phyloP scores from a whole-genome alignment of 1,140 invertebrate species.

The Phocides pigmalion region DNA sequence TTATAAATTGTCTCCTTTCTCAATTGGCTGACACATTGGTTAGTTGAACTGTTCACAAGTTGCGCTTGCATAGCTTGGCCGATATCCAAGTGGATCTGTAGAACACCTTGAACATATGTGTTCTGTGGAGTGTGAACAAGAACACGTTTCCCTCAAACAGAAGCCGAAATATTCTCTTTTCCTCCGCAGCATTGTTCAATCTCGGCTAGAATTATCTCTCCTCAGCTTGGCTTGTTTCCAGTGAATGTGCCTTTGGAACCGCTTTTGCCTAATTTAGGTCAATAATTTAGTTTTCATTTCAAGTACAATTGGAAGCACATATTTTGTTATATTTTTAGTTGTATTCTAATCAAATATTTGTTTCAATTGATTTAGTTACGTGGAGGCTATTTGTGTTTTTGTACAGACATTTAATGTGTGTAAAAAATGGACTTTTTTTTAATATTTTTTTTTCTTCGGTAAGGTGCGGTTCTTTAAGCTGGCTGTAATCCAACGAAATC shows the following conservation, averaged over 20 bases:
- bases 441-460: too few species aligned
- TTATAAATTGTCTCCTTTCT: neutral
- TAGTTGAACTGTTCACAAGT: constrained; percentile 12
- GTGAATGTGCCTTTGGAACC: neutral
- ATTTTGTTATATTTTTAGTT: too few species aligned
- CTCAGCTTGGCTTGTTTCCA: constrained; percentile 5
- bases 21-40: neutral
- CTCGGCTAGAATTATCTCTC: constrained; percentile 1
- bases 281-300: neutral
- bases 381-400: neutral
- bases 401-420: too few species aligned
- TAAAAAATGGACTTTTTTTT: too few species aligned
- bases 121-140: constrained; percentile 6
- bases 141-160: constrained; percentile 4
- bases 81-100: constrained; percentile 17
- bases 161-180: constrained; percentile 8
- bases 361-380: too few species aligned
- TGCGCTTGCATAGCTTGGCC: neutral
- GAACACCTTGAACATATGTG: constrained; percentile 15
- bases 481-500: neutral
- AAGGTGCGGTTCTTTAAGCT: too few species aligned
- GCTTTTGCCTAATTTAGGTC: too few species aligned
- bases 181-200: constrained; percentile 11
- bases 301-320: neutral
- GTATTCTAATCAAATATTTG: too few species aligned